Evolutionary conservation across 1,140 invertebrate species (phyloP).

Genomic region (Lasioglossum baleicum): DNA sequence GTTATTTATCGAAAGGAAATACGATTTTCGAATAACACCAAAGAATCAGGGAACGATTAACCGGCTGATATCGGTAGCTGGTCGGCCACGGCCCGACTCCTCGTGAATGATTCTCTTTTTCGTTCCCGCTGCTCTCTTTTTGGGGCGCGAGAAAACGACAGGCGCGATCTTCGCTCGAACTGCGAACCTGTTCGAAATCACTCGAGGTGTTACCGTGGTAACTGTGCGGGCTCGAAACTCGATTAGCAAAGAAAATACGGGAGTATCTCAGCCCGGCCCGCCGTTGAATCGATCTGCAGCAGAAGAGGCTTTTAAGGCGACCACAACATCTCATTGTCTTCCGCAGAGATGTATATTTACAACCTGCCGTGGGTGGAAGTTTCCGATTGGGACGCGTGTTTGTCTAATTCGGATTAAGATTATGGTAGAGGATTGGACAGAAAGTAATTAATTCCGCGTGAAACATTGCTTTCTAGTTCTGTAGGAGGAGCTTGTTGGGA

Average conservation of each 20-base stretch:
- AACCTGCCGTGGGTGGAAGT: background rate
- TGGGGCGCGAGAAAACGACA: too few species aligned
- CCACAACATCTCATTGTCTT: conserved; percentile 66
- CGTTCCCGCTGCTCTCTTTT: background rate
- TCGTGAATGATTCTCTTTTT: conserved; percentile 1
- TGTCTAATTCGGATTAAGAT: too few species aligned
- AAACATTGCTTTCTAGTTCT: too few species aligned
- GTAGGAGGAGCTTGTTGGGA: too few species aligned
- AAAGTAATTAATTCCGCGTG: too few species aligned
- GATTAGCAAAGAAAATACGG: conserved; percentile 76
- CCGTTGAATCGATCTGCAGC: conserved; percentile 71
- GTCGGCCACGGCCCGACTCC: conserved; percentile 3
- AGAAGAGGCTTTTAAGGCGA: conserved; percentile 73
- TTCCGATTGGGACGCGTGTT: background rate
- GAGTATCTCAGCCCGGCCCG: conserved; percentile 62
- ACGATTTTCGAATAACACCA: conserved; percentile 24
- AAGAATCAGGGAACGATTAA: background rate
- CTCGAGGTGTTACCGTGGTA: conserved; percentile 69
- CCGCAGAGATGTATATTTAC: conserved; percentile 13
- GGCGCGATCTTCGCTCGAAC: conserved; percentile 48
- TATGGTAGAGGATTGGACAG: too few species aligned
- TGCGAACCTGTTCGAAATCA: conserved; percentile 48
- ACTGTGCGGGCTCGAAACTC: conserved; percentile 68
- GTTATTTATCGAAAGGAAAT: conserved; percentile 8
- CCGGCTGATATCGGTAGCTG: background rate